These are phyloP conservation scores for Mactromeris polynyma DNA, from an alignment of 2,888 invertebrate genomes.

Conservation along the genomic window DNA sequence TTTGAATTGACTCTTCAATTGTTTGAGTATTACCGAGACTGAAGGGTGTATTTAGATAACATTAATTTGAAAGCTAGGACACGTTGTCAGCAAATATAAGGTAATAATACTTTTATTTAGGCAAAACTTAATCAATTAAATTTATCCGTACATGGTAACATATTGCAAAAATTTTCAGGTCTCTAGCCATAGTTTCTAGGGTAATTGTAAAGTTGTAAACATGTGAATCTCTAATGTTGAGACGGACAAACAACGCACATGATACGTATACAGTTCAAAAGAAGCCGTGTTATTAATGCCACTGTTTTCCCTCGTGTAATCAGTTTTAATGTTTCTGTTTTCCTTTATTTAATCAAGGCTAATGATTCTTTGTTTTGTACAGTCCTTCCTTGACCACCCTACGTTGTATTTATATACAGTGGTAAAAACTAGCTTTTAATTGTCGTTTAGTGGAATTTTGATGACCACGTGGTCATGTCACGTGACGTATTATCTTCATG, in stretches of 20 bases:
- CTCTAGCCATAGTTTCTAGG: constrained; percentile 39
- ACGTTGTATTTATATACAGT: constrained; percentile 27
- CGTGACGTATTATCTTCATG: not conserved
- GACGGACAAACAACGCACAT: constrained; percentile 19
- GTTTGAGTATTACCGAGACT: constrained; percentile 57
- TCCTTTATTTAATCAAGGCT: constrained; percentile 60
- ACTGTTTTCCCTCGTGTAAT: constrained; percentile 25
- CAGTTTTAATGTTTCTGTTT: constrained; percentile 60
- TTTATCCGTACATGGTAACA: constrained; percentile 52
- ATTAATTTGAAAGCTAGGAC: constrained; percentile 42
- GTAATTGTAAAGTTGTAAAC: constrained; percentile 43
- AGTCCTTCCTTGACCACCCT: constrained; percentile 39
- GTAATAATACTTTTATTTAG: constrained; percentile 58
- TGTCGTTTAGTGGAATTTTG: not conserved
- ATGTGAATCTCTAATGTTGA: constrained; percentile 30
- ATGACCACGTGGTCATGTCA: not conserved
- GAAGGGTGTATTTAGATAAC: constrained; percentile 51
- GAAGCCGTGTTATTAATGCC: constrained; percentile 29
- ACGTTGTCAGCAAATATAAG: constrained; percentile 53
- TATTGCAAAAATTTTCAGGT: constrained; percentile 60
- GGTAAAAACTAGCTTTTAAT: constrained; percentile 28
- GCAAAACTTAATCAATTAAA: constrained; percentile 65
- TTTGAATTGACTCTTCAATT: constrained; percentile 66
- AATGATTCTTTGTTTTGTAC: constrained; percentile 55
- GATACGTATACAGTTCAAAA: constrained; percentile 29